Evolutionary conservation across 2,113 vertebrate genomes (phyloP), one percentile per base, ranked within the genome.

Genomic region (Cottus gobio): DNA sequence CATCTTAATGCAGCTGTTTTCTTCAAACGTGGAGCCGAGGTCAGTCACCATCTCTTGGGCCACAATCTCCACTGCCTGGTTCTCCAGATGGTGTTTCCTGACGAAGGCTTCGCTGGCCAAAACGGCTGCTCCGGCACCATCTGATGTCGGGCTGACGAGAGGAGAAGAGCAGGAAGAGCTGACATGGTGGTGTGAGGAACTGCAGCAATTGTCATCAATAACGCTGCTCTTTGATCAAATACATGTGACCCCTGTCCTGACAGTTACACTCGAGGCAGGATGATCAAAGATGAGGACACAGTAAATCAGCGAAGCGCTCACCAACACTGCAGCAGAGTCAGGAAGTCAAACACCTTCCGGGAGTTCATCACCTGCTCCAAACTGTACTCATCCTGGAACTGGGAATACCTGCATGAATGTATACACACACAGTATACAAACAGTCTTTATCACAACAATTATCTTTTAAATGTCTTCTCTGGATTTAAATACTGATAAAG

Each of bases 41-140:
- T 99, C 98, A 0, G 97, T 99, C 84, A 92, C 83, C 98, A 99
- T 97, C 93, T 97, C 97, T 80, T 99, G 98, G n/a, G 96, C 97
- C 71, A 99, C 15, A 64, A 99, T 98, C 94, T 99, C 97, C 77
- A 99, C 97, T 1, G 98, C 97, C 93, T 96, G 95, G 2, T 80
- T 16, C 79, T 98, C 93, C 76, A 99, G 89, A 0, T 85, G 83
- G 13, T 96, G 86, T 7, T 82, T 94, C 87, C 72, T 91, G 58
- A 99, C 96, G 79, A 99, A 99, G 6, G 74, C 86, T 87, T 99
- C 97, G 50, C 93, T 97, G 57, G 95, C 96, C 89, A 99, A 70
- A 83, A 99, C 0, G 0, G 95, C 98, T 13, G 98, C 98, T 56
- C 96, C 98, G 0, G 98, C 97, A 7, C 98, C 98, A 66, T 99